These are phyloP conservation scores for Myotis vivesi DNA, from an alignment of 2,797 vertebrate genomes.

Conservation along the genomic window DNA sequence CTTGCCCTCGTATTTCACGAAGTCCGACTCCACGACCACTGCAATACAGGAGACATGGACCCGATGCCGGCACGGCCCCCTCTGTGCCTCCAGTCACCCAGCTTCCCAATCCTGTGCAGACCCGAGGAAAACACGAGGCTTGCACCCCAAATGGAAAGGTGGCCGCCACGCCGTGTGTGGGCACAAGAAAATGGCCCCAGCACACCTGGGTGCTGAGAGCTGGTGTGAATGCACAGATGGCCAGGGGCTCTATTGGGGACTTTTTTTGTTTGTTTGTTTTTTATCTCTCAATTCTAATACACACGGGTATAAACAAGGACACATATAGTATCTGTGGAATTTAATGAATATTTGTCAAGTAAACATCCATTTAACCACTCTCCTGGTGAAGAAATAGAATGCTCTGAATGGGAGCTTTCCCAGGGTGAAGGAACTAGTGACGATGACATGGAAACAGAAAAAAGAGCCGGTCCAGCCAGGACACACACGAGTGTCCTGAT, in stretches of 20 bases:
- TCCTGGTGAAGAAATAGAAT: neutral
- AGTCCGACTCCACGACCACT: constrained; percentile 91
- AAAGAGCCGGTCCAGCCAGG: rapidly evolving
- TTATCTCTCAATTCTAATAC: neutral
- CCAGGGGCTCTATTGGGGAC: neutral
- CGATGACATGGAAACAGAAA: neutral
- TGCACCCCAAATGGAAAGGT: rapidly evolving
- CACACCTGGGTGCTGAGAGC: rapidly evolving
- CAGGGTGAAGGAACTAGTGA: neutral
- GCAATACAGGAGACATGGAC: constrained; percentile 49
- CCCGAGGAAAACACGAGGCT: neutral
- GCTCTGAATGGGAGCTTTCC: neutral
- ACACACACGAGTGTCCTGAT: neutral
- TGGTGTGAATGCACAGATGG: rapidly evolving
- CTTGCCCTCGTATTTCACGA: constrained; percentile 90
- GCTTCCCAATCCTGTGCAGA: neutral
- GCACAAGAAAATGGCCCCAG: no score
- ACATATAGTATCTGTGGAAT: neutral
- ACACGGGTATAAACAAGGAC: neutral
- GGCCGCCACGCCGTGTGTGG: rapidly evolving
- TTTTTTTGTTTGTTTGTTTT: neutral
- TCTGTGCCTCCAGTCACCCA: neutral
- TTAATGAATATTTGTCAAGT: neutral
- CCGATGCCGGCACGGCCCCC: neutral
- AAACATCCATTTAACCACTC: neutral